These are phyloP conservation scores for Mormoops blainvillei DNA, from an alignment of 2,113 vertebrate species.

Conservation along the genomic window DNA sequence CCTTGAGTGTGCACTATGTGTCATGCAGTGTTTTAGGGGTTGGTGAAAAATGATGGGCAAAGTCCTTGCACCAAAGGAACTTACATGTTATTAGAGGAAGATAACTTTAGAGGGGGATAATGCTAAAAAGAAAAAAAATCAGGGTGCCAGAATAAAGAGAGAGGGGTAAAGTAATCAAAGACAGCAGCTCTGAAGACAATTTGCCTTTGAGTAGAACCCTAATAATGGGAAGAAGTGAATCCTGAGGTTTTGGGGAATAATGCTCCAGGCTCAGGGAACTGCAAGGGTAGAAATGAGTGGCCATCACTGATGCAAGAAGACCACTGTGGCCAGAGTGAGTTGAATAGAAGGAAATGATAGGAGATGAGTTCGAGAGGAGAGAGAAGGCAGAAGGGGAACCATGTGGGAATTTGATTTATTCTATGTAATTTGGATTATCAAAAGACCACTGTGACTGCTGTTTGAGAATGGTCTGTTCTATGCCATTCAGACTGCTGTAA, in stretches of 20 bases:
- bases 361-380: background rate
- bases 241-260: background rate
- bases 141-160: background rate
- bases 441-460: background rate
- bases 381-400: background rate
- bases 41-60: background rate
- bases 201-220: background rate
- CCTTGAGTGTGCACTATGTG: too few species aligned
- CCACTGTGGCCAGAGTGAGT: background rate
- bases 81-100: background rate
- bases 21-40: background rate
- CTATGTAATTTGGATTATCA: background rate
- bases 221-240: background rate
- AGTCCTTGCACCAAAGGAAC: background rate
- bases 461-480: background rate
- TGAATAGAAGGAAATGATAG: background rate
- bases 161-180: background rate
- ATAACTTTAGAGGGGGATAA: background rate
- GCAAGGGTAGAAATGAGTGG: background rate
- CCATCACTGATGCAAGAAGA: background rate
- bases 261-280: background rate
- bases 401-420: background rate
- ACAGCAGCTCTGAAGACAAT: background rate
- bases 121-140: background rate
- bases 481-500: background rate